phyloP scores from a whole-genome alignment of 2,888 invertebrate genomes.

The Zeuzera pyrina region DNA sequence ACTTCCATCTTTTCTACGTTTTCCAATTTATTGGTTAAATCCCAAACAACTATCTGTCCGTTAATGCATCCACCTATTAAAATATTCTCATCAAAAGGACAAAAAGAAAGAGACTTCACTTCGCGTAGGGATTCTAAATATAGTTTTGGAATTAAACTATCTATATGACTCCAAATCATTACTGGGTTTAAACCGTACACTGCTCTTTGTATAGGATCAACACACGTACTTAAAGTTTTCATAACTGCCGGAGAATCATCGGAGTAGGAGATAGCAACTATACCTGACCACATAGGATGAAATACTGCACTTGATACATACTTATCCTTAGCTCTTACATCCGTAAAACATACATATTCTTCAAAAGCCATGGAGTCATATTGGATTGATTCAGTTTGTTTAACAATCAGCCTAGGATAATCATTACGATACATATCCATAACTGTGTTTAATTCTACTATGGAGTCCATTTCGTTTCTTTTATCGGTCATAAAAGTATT shows the following conservation, averaged over 20 bases:
- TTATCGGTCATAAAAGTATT: constrained; percentile 36
- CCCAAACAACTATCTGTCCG: constrained; percentile 82
- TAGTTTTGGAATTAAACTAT: constrained; percentile 79
- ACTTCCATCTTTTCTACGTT: constrained; percentile 75
- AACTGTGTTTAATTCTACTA: constrained; percentile 57
- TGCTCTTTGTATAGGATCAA: constrained; percentile 67
- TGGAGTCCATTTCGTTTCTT: constrained; percentile 38
- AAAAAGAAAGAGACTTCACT: constrained; percentile 77
- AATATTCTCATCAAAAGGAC: constrained; percentile 78
- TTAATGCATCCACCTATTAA: constrained; percentile 81
- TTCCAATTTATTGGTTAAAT: constrained; percentile 75
- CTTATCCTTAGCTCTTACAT: constrained; percentile 77
- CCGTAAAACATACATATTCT: constrained; percentile 77
- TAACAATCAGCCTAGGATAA: constrained; percentile 62
- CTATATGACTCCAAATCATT: constrained; percentile 82
- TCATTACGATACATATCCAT: constrained; percentile 77
- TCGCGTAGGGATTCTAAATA: constrained; percentile 78
- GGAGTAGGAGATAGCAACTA: constrained; percentile 78
- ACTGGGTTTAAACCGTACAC: constrained; percentile 77
- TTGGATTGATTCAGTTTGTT: constrained; percentile 32
- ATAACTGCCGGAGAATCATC: constrained; percentile 67
- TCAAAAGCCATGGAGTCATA: constrained; percentile 51
- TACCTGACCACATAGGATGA: constrained; percentile 81
- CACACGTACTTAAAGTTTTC: constrained; percentile 43
- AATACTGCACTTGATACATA: constrained; percentile 77